phyloP scores from a whole-genome alignment of 1,140 invertebrate genomes.

The Whitmania pigra region DNA sequence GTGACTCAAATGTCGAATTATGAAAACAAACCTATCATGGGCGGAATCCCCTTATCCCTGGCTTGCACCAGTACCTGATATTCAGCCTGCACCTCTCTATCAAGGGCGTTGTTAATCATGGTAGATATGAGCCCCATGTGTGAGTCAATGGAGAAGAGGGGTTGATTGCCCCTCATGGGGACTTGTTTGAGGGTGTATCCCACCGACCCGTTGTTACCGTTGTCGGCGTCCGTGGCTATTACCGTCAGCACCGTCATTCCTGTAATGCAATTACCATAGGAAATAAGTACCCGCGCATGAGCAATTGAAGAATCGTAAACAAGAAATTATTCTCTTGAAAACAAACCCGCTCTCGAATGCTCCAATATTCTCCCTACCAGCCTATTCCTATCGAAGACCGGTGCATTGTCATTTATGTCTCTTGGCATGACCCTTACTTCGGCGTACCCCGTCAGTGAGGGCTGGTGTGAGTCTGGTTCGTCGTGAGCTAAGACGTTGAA shows the following conservation, averaged over 20 bases:
- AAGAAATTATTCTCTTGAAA: not conserved
- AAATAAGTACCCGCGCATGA: not conserved
- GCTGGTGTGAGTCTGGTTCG: slow-evolving; percentile 35
- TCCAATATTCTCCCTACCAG: slow-evolving; percentile 33
- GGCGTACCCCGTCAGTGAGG: slow-evolving; percentile 38
- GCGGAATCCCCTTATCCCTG: slow-evolving; percentile 76
- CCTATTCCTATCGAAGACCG: slow-evolving; percentile 62
- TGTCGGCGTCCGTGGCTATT: slow-evolving; percentile 79
- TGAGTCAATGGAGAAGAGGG: slow-evolving; percentile 25
- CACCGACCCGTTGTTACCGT: slow-evolving; percentile 71
- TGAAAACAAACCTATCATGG: slow-evolving; percentile 62
- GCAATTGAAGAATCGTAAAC: not conserved
- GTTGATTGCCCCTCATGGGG: slow-evolving; percentile 17
- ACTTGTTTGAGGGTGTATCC: slow-evolving; percentile 26
- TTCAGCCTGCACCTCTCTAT: slow-evolving; percentile 84
- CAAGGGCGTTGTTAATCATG: slow-evolving; percentile 47
- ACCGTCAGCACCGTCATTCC: slow-evolving; percentile 22
- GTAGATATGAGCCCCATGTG: slow-evolving; percentile 23
- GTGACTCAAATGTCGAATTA: not conserved
- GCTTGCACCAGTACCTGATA: slow-evolving; percentile 80
- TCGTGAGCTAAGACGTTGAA: slow-evolving; percentile 26
- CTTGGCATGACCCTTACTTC: slow-evolving; percentile 49
- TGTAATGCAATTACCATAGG: slow-evolving; percentile 12
- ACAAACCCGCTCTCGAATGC: slow-evolving; percentile 31
- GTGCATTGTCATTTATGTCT: slow-evolving; percentile 96